Evolutionary conservation across 1,140 invertebrate genomes (phyloP).

Genomic region (Trypoxylus dichotomus): DNA sequence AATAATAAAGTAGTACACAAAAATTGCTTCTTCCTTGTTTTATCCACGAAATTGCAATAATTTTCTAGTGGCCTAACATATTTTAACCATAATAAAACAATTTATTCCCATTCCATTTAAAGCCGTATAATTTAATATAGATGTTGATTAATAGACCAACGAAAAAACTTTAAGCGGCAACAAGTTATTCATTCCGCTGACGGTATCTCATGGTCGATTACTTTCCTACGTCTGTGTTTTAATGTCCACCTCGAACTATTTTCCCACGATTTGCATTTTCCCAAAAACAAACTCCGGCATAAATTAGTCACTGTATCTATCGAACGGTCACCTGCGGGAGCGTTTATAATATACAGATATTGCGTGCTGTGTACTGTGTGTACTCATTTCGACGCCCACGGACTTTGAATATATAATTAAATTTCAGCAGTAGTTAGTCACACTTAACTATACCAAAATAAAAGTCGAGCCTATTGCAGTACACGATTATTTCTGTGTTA

Average conservation of each 20-base stretch:
- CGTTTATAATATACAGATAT: not conserved
- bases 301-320: conserved; percentile 10
- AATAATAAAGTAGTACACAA: too few relatives aligned
- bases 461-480: not conserved
- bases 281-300: conserved; percentile 21
- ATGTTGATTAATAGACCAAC: not conserved
- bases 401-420: not conserved
- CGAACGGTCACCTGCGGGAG: conserved; percentile 9
- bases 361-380: not conserved
- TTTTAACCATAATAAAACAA: not conserved
- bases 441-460: not conserved
- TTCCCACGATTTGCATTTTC: conserved; percentile 25
- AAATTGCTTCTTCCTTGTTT: too few relatives aligned
- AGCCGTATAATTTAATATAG: conserved; percentile 11
- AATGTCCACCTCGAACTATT: not conserved
- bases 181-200: not conserved
- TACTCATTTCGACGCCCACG: not conserved
- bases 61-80: too few relatives aligned
- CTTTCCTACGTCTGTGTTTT: not conserved
- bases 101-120: not conserved
- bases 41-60: too few relatives aligned
- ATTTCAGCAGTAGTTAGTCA: conserved; percentile 3
- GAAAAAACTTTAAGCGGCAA: not conserved
- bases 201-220: conserved; percentile 18
- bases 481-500: too few relatives aligned